Percentiles rank a stretch among this genome's conserved stretches.
phyloP scores from a whole-genome alignment of 2,888 invertebrate genomes.

The Drosophila histrio region DNA sequence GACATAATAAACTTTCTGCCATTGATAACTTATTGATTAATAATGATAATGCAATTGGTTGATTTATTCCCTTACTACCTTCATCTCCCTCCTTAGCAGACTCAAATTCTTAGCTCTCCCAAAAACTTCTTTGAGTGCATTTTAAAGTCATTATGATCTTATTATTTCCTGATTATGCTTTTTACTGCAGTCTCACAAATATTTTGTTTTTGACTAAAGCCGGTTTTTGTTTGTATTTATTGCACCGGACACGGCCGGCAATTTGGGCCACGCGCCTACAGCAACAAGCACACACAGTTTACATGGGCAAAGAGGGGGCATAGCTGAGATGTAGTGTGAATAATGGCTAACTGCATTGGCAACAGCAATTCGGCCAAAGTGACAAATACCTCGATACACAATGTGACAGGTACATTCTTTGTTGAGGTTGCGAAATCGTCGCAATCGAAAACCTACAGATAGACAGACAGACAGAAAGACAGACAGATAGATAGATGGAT shows the following conservation, averaged over 20 bases:
- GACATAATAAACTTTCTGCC: no score
- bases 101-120: not conserved
- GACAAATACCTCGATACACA: constrained; percentile 76
- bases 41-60: no score
- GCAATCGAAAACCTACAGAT: constrained; percentile 25
- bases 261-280: constrained; percentile 78
- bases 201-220: constrained; percentile 17
- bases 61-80: no score
- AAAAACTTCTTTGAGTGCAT: constrained; percentile 17
- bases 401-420: constrained; percentile 74
- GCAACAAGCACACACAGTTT: constrained; percentile 31
- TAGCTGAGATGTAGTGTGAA: constrained; percentile 62
- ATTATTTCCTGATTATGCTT: constrained; percentile 20
- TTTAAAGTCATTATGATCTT: constrained; percentile 13
- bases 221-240: constrained; percentile 31
- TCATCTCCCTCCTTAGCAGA: not conserved
- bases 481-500: constrained; percentile 3
- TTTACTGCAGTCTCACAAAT: constrained; percentile 30
- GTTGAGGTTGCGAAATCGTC: constrained; percentile 70
- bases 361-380: constrained; percentile 66
- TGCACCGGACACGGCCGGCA: constrained; percentile 67
- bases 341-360: constrained; percentile 75
- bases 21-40: no score
- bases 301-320: not conserved
- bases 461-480: not conserved